Percentiles rank a stretch among this genome's conserved stretches.
Evolutionary conservation across 2,888 invertebrate species (phyloP).

Genomic region (Trichacis sp.): DNA sequence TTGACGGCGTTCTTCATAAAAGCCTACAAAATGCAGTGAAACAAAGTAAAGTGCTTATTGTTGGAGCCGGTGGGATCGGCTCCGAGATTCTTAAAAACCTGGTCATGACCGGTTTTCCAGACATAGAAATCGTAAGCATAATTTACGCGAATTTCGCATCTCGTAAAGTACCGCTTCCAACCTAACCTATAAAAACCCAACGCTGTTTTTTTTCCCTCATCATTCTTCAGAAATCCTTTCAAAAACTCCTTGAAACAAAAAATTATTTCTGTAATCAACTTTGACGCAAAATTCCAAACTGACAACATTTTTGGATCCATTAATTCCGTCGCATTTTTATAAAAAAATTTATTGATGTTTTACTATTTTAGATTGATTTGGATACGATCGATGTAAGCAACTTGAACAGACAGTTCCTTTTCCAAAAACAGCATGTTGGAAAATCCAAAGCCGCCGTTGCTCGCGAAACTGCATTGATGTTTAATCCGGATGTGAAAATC

Average conservation of each 20-base stretch:
- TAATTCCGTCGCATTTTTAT: no score
- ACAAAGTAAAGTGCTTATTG: slow-evolving; percentile 83
- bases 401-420: slow-evolving; percentile 98
- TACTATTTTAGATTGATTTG: slow-evolving; percentile 89
- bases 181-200: slow-evolving; percentile 42
- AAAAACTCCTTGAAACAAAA: no score
- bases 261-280: no score
- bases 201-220: not conserved
- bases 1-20: slow-evolving; percentile 77
- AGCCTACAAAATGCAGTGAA: slow-evolving; percentile 77
- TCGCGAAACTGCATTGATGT: slow-evolving; percentile 86
- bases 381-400: slow-evolving; percentile 99
- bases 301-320: no score
- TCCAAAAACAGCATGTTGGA: slow-evolving; percentile 97
- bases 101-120: slow-evolving; percentile 91
- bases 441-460: slow-evolving; percentile 96
- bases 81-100: slow-evolving; percentile 98
- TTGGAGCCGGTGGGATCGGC: slow-evolving; percentile 99
- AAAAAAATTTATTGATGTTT: no score
- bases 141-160: not conserved
- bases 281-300: no score
- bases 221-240: no score
- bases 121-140: slow-evolving; percentile 91
- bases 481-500: slow-evolving; percentile 91
- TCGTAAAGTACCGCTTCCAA: slow-evolving; percentile 21